phyloP scores from a whole-genome alignment of 2,888 invertebrate genomes.

The Aphodius sticticus region DNA sequence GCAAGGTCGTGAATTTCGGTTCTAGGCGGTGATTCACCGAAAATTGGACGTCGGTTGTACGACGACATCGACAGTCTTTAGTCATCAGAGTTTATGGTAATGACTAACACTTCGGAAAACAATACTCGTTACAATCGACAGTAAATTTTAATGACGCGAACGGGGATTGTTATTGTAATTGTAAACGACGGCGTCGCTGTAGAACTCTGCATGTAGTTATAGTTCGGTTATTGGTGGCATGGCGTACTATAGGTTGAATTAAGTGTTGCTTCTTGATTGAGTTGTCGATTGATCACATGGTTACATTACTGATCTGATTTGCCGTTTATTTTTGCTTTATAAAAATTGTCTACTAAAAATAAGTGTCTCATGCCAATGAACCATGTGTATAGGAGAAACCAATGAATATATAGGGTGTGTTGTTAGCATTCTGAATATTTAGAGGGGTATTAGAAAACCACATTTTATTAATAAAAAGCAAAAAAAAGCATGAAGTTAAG shows the following conservation, averaged over 20 bases:
- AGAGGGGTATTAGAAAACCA: too few species aligned
- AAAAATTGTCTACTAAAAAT: too few species aligned
- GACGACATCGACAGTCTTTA: neutral
- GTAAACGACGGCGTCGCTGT: neutral
- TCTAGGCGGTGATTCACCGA: neutral
- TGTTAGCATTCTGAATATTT: too few species aligned
- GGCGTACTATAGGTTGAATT: neutral
- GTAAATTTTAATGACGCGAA: neutral
- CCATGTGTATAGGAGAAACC: too few species aligned
- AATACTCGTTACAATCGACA: neutral
- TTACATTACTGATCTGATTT: too few species aligned
- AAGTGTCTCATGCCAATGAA: too few species aligned
- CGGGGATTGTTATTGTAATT: neutral
- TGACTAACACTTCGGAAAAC: neutral
- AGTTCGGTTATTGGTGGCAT: neutral
- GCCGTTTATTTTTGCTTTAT: too few species aligned
- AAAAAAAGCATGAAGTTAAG: too few species aligned
- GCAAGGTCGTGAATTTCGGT: neutral
- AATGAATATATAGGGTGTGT: too few species aligned
- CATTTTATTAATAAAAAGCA: too few species aligned
- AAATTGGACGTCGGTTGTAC: neutral
- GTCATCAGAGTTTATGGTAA: neutral
- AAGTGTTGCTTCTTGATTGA: neutral
- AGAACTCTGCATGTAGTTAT: neutral
- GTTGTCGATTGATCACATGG: neutral